Evolutionary conservation across 2,888 invertebrate genomes (phyloP).

Genomic region (Acanthoscelides obtectus): DNA sequence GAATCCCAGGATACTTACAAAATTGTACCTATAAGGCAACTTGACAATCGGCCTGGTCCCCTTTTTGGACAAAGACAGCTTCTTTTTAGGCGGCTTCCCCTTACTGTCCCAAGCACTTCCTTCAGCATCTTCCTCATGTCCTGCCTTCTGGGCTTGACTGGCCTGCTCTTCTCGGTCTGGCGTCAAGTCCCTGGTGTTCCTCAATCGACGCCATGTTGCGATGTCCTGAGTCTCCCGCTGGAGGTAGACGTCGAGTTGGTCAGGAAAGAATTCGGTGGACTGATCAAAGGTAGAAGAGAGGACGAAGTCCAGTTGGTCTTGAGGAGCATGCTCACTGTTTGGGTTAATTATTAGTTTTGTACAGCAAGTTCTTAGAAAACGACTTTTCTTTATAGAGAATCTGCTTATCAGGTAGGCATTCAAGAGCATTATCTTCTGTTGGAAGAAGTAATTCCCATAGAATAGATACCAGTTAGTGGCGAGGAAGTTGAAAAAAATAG

Average conservation of each 20-base stretch:
- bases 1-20: constrained; percentile 32
- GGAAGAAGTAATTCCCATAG: no score
- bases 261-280: constrained; percentile 58
- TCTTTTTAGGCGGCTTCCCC: neutral
- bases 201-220: constrained; percentile 62
- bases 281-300: constrained; percentile 66
- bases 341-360: neutral
- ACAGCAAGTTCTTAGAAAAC: no score
- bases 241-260: constrained; percentile 57
- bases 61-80: neutral
- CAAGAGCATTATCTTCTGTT: no score
- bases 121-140: neutral
- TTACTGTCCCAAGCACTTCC: neutral
- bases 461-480: no score
- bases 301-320: constrained; percentile 65
- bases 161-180: constrained; percentile 38
- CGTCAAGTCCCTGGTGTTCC: constrained; percentile 56
- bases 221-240: constrained; percentile 64
- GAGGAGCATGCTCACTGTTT: constrained; percentile 48
- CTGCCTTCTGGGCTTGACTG: neutral
- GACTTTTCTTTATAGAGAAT: no score
- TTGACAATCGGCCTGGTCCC: constrained; percentile 10
- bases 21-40: constrained; percentile 35
- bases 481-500: no score
- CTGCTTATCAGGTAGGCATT: no score